Base-by-base conservation (phyloP, 64 coral and sea anemone genomes). In the Trachythela sp. region DNA sequence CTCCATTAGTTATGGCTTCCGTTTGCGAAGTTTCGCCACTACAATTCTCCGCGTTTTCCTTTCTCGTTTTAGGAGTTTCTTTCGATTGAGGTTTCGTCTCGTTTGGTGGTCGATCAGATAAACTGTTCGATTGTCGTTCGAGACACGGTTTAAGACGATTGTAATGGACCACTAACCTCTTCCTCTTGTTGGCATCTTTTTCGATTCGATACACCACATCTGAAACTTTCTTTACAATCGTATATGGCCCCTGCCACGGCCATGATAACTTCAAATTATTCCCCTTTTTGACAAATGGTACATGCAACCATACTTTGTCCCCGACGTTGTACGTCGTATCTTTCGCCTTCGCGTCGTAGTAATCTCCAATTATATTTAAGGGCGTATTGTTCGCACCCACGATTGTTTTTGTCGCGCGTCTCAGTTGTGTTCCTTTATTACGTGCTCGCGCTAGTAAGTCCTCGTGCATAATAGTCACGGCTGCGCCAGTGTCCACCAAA, bases 401-500 rank as follows among this genome's bases (percentile, higher is more conserved):
- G 58, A 60, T 87, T 87, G 86, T 87, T 87, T 87, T 87, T 58
- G 48, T 87, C 86, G 59, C 86, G 36, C 49, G 86, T 58, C 86
- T 87, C 41, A 87, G 48, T 36, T 18, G 50, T 48, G 86, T 87
- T 59, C 36, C 86, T 32, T 87, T 87, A 40, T 40, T 60, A 59
- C 86, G 86, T 32, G 59, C 86, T 87, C 86, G 86, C 41, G 86
- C 86, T 39, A 87, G 86, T 36, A 87, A 87, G 33, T 87, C 86
- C 86, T 87, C 86, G 48, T 87, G 86, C 86, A 87, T 87, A 35
- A 87, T 87, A 34, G 86, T 87, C 86, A 87, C 86, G 48, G 86
- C 86, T 48, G 86, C 86, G 30, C 86, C 86, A 40, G 86, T 87
- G 50, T 87, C 52, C 32, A 87, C 86, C 86, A 87, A 87, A 87